Conservation (phyloP, 2,888 invertebrate genomes). For the Eudiplozoon nipponicum region DNA sequence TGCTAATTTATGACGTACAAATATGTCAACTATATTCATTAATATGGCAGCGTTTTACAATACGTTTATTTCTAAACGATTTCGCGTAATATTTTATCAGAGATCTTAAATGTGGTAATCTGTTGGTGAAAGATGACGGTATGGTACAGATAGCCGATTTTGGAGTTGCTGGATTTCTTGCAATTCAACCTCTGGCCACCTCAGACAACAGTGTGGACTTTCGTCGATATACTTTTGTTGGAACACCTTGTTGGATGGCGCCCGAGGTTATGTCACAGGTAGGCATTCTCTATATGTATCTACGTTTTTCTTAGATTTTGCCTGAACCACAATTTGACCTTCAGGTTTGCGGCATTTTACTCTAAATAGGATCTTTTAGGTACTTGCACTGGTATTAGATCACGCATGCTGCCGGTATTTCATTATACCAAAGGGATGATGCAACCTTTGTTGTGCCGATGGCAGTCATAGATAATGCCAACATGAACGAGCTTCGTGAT, state of each 20-base stretch:
- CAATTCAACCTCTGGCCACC: constrained; percentile 10
- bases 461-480: no score
- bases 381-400: no score
- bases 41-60: constrained; percentile 5
- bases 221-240: constrained; percentile 82
- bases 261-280: constrained; percentile 62
- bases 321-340: not conserved
- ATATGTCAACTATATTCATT: no score
- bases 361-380: no score
- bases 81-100: constrained; percentile 30
- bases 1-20: no score
- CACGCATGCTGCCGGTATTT: no score
- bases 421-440: no score
- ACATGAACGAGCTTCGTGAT: no score
- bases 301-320: not conserved
- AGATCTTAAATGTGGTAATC: constrained; percentile 88
- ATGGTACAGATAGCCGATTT: constrained; percentile 44
- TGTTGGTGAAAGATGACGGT: constrained; percentile 66
- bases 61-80: not conserved
- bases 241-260: constrained; percentile 98
- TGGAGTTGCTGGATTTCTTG: constrained; percentile 48
- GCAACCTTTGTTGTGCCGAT: no score
- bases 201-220: constrained; percentile 34
- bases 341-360: not conserved
- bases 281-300: constrained; percentile 3